Percentiles rank a stretch among this genome's conserved stretches.
phyloP scores from a whole-genome alignment of 2,888 invertebrate species.

The Agriopis marginaria region DNA sequence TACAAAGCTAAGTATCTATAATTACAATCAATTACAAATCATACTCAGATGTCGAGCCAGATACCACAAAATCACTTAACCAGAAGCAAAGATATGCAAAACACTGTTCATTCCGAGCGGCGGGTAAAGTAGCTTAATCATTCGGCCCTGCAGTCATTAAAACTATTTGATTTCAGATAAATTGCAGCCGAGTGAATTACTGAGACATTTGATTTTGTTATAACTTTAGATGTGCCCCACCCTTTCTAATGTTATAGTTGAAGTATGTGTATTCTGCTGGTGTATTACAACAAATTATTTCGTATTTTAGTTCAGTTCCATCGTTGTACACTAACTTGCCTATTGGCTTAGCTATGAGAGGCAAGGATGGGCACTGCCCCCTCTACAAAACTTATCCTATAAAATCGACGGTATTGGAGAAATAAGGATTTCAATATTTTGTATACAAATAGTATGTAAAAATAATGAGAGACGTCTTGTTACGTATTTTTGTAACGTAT shows the following conservation, averaged over 20 bases:
- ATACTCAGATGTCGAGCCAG: constrained; percentile 6
- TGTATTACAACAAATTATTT: no score
- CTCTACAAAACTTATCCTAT: no score
- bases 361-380: no score
- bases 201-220: constrained; percentile 6
- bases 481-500: no score
- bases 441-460: no score
- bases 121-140: constrained; percentile 32
- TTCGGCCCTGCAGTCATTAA: constrained; percentile 32
- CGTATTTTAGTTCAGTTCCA: no score
- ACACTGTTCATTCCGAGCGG: constrained; percentile 26
- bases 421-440: no score
- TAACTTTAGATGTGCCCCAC: neutral
- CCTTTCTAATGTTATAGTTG: neutral
- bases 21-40: constrained; percentile 18
- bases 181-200: constrained; percentile 13
- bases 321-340: no score
- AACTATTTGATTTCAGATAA: constrained; percentile 39
- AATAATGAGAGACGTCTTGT: no score
- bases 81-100: constrained; percentile 36
- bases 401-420: no score
- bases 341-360: no score
- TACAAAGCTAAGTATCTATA: constrained; percentile 10
- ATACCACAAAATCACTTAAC: constrained; percentile 36
- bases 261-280: neutral